phyloP scores from a whole-genome alignment of 2,113 vertebrate genomes.

The Zootoca vivipara region DNA sequence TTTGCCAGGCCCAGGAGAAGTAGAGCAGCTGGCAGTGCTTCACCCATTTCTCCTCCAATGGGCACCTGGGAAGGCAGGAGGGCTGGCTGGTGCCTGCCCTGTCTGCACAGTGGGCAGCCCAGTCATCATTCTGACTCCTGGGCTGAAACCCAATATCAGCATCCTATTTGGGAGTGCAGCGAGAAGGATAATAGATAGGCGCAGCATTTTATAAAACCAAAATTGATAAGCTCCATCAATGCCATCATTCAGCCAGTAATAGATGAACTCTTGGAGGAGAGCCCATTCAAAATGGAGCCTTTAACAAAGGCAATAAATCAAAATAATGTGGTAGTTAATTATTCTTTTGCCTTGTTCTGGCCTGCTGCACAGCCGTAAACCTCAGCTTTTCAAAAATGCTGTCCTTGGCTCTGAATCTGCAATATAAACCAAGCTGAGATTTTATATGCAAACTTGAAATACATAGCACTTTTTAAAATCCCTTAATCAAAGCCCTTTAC shows the following conservation, averaged over 20 bases:
- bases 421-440: background rate
- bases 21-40: too few relatives aligned
- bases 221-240: slow-evolving; percentile 1
- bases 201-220: background rate
- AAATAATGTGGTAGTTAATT: background rate
- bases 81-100: background rate
- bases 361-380: background rate
- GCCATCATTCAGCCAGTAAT: background rate
- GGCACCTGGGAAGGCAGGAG: background rate
- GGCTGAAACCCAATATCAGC: background rate
- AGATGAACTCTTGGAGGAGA: too few relatives aligned
- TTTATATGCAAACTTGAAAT: background rate
- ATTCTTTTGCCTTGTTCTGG: background rate
- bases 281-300: background rate
- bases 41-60: too few relatives aligned
- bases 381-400: background rate
- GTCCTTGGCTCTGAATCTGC: background rate
- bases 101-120: background rate
- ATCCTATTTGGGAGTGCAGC: background rate
- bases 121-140: background rate
- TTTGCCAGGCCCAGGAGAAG: too few relatives aligned
- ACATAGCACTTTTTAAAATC: background rate
- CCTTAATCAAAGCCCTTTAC: background rate
- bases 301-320: background rate
- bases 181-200: background rate